Conservation (phyloP, 2,113 vertebrate genomes). For the Syrmaticus mikado region DNA sequence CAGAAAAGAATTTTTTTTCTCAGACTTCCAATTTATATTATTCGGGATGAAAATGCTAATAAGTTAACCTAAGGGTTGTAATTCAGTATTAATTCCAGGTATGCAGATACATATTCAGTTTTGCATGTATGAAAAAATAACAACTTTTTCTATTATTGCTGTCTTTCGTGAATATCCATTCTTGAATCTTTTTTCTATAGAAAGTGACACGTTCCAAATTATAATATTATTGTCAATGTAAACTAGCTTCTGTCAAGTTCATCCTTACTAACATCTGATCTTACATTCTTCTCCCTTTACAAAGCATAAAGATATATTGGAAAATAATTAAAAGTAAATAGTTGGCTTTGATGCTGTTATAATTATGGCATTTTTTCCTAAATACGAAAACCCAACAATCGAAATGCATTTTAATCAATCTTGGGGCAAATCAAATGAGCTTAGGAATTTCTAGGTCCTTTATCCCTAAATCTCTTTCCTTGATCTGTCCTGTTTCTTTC, state of each 20-base stretch:
- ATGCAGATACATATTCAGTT: background rate
- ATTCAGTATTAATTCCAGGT: background rate
- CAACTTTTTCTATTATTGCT: background rate
- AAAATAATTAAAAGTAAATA: background rate
- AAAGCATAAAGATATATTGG: background rate
- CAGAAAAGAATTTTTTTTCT: background rate
- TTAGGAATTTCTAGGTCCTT: background rate
- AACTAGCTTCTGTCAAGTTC: background rate
- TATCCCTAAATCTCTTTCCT: background rate
- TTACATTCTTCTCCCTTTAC: background rate
- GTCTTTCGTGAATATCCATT: background rate
- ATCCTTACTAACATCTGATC: background rate
- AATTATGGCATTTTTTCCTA: background rate
- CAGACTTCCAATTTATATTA: background rate
- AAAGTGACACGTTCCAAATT: background rate
- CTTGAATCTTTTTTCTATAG: background rate
- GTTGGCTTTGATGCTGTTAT: background rate
- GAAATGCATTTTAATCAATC: background rate
- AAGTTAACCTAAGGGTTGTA: background rate
- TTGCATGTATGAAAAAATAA: background rate
- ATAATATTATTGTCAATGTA: background rate
- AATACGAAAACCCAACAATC: background rate
- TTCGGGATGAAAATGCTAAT: background rate
- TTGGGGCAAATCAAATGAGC: background rate
- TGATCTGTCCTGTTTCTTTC: background rate